Percentiles rank a stretch among this genome's conserved stretches.
phyloP scores from a whole-genome alignment of 2,888 invertebrate genomes.

The Iselma pallidipennis region DNA sequence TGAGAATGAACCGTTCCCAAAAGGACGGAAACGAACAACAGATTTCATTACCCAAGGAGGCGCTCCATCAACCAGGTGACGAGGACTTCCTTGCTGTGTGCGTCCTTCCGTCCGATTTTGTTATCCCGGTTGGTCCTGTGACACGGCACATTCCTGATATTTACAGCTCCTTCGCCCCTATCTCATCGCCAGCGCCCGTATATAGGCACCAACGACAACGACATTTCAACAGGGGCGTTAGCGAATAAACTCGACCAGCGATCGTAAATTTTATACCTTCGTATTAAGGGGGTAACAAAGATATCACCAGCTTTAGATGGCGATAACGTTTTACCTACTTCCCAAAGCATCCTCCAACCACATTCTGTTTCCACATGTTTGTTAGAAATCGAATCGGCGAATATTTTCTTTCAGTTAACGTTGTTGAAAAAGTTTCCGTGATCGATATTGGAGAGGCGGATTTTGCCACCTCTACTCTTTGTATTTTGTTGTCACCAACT shows the following conservation, averaged over 20 bases:
- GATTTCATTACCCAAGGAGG: slow-evolving; percentile 27
- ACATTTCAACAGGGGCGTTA: slow-evolving; percentile 5
- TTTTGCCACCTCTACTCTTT: background rate
- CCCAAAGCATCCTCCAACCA: too few relatives aligned
- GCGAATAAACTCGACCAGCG: slow-evolving; percentile 14
- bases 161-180: slow-evolving; percentile 15
- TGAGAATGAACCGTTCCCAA: slow-evolving; percentile 7
- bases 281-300: slow-evolving; percentile 22
- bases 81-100: slow-evolving; percentile 29
- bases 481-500: background rate
- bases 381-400: too few relatives aligned
- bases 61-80: slow-evolving; percentile 31
- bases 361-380: too few relatives aligned
- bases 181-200: background rate
- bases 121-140: slow-evolving; percentile 19
- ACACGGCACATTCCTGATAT: slow-evolving; percentile 21
- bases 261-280: slow-evolving; percentile 23
- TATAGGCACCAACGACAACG: background rate
- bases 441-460: too few relatives aligned
- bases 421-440: background rate
- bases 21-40: slow-evolving; percentile 20
- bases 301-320: slow-evolving; percentile 19
- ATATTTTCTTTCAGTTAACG: background rate
- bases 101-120: slow-evolving; percentile 28
- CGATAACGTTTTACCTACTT: slow-evolving; percentile 22